phyloP scores from a whole-genome alignment of 2,888 invertebrate species.

The Phyllotreta striolata region DNA sequence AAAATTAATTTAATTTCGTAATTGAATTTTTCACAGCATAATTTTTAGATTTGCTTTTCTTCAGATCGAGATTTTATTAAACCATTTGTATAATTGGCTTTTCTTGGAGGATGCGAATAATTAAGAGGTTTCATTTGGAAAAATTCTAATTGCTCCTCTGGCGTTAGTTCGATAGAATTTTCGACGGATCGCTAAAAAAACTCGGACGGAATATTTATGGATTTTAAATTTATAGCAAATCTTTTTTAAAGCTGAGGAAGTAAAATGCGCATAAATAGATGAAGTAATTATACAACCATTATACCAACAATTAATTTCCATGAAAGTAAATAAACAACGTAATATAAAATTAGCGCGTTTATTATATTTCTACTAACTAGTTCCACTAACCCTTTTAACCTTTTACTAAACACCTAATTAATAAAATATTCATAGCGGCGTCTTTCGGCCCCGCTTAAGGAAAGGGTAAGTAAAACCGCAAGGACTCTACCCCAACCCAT shows the following conservation, averaged over 20 bases:
- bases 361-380: neutral
- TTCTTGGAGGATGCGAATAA: constrained; percentile 34
- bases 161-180: neutral
- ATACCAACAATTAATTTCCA: neutral
- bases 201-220: too few relatives aligned
- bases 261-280: too few relatives aligned
- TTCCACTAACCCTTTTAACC: constrained; percentile 3
- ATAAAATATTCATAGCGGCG: constrained; percentile 26
- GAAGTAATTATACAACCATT: too few relatives aligned
- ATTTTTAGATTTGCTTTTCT: constrained; percentile 45
- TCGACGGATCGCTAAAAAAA: too few relatives aligned
- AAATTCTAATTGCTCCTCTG: constrained; percentile 22
- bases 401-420: constrained; percentile 16
- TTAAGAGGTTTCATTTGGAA: constrained; percentile 29
- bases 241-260: too few relatives aligned
- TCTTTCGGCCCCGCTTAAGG: constrained; percentile 5
- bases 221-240: too few relatives aligned
- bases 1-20: constrained; percentile 63
- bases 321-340: neutral
- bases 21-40: constrained; percentile 59
- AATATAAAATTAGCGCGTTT: neutral
- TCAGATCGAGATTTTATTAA: constrained; percentile 42
- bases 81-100: constrained; percentile 42
- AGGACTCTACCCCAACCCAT: constrained; percentile 9
- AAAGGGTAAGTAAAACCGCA: constrained; percentile 11